A percentile compares a stretch with the other conserved stretches of the same genome.
phyloP scores from a whole-genome alignment of 2,888 invertebrate genomes.

The Philereme transversata region DNA sequence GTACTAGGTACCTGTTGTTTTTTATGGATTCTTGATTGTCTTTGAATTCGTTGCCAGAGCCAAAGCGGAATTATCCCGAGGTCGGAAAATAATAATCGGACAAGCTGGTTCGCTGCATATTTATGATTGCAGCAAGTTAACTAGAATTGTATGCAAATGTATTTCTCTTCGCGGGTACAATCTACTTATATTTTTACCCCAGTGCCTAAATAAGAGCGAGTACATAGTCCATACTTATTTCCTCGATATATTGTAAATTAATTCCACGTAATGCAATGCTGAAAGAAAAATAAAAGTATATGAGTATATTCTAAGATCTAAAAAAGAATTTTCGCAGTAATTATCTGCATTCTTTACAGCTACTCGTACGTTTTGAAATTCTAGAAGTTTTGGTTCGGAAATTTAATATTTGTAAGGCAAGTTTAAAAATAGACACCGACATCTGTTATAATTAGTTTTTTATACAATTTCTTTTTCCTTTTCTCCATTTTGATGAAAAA shows the following conservation, averaged over 20 bases:
- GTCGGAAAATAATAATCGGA: constrained; percentile 9
- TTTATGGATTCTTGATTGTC: background rate
- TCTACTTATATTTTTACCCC: no score
- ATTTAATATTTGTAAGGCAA: constrained; percentile 30
- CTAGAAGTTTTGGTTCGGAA: constrained; percentile 15
- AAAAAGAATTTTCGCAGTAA: constrained; percentile 27
- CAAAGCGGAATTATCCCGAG: constrained; percentile 6
- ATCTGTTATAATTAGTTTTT: constrained; percentile 25
- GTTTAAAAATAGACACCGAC: constrained; percentile 17
- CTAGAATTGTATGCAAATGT: no score
- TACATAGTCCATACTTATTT: background rate
- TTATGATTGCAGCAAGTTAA: background rate
- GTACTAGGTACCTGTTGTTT: background rate
- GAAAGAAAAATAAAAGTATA: background rate
- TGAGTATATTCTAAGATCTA: no score
- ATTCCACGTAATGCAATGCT: background rate
- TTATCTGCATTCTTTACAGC: constrained; percentile 29
- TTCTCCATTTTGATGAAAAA: constrained; percentile 7
- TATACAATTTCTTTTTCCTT: constrained; percentile 10
- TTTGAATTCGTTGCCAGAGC: background rate
- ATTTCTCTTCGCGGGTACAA: no score
- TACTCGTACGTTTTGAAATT: constrained; percentile 25
- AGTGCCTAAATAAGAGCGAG: no score
- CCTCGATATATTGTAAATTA: background rate
- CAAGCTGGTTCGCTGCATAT: constrained; percentile 9